Base-by-base conservation (phyloP, 2,113 vertebrate species). In the Sigmodon hispidus region DNA sequence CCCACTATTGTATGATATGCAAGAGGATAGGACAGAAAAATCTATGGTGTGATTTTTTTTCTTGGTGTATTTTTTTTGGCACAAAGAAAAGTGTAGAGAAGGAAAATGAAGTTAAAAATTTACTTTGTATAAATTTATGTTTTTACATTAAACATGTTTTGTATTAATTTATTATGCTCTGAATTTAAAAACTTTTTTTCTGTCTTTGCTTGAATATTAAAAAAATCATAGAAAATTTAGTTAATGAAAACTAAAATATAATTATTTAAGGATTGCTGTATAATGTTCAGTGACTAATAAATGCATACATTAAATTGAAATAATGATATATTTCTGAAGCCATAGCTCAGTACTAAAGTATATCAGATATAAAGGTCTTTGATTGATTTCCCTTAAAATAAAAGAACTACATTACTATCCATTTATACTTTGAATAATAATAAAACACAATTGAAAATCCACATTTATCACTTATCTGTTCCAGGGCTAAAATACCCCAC, bases 381-480 rank as follows among this genome's bases (percentile, higher is more conserved):
- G 5, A 75, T 45, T 75, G 5, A 29, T 45, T 43, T 12, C 24
- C 29, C 72, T 26, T 12, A 48, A 29, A 29, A 7, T 2, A 15
- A 45, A 29, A 29, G 24, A 75, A 75, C 2, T 26, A 48, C 36
- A 48, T 29, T 29, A 45, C 24, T 75, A 31, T 48, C 12, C 48
- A 12, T 7, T 48, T 75, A 29, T 29, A 16, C n/a, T 48, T 75
- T 75, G 70, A 48, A 45, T 5, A n/a, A n/a, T n/a, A 2, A 19
- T n/a, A 19, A 8, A 69, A 29, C 36, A n/a, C 3, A n/a, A 17
- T 29, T 45, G 67, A 36, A n/a, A 36, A 69, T 17, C 5, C 8
- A 3, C n/a, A 7, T n/a, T 69, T 19, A 3, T 1, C 16, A n/a
- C 19, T 69, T 36, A n/a, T 15, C 3, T 69, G 34, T 2, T n/a